phyloP scores from a whole-genome alignment of 2,888 invertebrate genomes.

The Lamellibrachia satsuma region DNA sequence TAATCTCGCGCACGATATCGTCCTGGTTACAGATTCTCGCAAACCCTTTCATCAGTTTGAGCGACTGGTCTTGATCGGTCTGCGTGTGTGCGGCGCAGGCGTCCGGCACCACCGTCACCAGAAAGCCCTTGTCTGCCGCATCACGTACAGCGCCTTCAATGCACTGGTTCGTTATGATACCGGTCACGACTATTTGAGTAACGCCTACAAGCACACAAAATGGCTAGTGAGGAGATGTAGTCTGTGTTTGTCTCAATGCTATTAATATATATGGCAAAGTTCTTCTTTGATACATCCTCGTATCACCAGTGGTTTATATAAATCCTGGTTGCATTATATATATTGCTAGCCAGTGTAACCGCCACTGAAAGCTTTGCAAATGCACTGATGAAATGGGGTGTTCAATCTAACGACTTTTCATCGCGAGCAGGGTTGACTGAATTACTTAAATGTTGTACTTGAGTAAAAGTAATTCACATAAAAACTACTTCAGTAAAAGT shows the following conservation, averaged over 20 bases:
- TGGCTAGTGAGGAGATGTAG: neutral
- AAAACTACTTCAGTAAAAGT: too few species aligned
- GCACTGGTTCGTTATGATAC: constrained; percentile 38
- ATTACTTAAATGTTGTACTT: too few species aligned
- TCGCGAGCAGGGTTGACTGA: neutral
- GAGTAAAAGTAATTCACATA: too few species aligned
- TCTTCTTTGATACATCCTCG: neutral
- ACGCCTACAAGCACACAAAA: constrained; percentile 28
- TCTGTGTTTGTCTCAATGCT: neutral
- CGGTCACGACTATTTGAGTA: constrained; percentile 34
- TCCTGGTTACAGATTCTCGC: constrained; percentile 23
- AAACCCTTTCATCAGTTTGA: constrained; percentile 33
- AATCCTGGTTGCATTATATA: neutral
- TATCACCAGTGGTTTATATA: neutral
- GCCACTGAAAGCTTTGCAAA: neutral
- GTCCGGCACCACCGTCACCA: constrained; percentile 34
- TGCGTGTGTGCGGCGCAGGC: constrained; percentile 30
- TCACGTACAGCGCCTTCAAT: constrained; percentile 38
- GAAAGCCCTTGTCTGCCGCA: constrained; percentile 36
- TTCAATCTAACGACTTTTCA: neutral
- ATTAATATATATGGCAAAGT: neutral
- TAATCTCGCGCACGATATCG: constrained; percentile 21
- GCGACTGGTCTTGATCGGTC: constrained; percentile 28
- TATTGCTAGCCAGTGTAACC: neutral
- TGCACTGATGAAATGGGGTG: neutral